These are phyloP conservation scores for Pangasianodon hypophthalmus DNA, from an alignment of 2,113 vertebrate species.

Conservation along the genomic window DNA sequence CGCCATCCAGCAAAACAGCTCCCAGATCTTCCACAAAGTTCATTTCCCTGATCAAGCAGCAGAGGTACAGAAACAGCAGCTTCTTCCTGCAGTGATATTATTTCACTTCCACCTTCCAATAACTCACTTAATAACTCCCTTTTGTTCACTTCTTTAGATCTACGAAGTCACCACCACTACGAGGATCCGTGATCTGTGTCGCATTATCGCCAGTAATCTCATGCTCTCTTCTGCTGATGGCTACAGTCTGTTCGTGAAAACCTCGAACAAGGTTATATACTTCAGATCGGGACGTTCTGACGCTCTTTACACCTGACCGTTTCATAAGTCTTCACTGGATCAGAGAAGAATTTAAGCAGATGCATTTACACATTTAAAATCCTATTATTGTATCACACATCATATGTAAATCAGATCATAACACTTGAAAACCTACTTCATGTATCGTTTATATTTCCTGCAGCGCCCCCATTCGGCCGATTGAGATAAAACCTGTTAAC, in stretches of 20 bases:
- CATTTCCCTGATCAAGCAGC: slow-evolving; percentile 82
- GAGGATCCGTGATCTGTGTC: slow-evolving; percentile 78
- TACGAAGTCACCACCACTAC: slow-evolving; percentile 81
- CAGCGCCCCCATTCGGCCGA: background rate
- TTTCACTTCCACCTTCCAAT: background rate
- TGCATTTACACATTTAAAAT: background rate
- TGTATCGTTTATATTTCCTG: background rate
- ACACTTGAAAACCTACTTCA: background rate
- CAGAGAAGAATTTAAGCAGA: background rate
- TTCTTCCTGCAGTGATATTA: background rate
- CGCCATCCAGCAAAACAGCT: slow-evolving; percentile 83
- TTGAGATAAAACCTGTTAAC: background rate
- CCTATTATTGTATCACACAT: background rate
- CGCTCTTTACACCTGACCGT: background rate
- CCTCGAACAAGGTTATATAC: slow-evolving; percentile 79
- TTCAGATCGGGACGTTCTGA: background rate
- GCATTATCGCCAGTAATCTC: slow-evolving; percentile 71
- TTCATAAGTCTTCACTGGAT: background rate
- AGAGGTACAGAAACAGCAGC: slow-evolving; percentile 72
- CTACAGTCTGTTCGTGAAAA: slow-evolving; percentile 90
- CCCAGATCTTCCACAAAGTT: slow-evolving; percentile 85
- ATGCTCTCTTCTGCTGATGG: slow-evolving; percentile 83
- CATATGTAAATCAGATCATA: background rate
- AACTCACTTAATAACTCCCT: background rate
- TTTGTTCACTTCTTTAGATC: slow-evolving; percentile 64